Evolutionary conservation across 1,140 invertebrate genomes (phyloP), one percentile per base, ranked within the genome.

Genomic region (Schlechtendalia chinensis): DNA sequence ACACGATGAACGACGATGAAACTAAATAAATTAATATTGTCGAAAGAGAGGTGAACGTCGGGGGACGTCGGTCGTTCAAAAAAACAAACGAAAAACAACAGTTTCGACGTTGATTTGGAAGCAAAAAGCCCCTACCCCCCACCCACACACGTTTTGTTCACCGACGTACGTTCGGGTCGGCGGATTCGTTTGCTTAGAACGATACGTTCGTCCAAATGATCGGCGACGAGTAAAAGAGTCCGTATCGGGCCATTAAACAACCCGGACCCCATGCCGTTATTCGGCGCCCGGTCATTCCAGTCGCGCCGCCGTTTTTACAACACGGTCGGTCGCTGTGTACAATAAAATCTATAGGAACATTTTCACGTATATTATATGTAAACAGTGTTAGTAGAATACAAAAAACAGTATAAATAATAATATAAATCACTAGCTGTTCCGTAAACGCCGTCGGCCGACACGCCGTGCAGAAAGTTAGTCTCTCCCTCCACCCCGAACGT

Each of bases 401-500:
- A 22, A 67, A n/a, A 54, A n/a, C 29, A 54, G 2, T 32, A 74
- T 54, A n/a, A 63, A 63, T 32, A 61, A 61, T n/a, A 61, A 27
- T 29, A 61, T 61, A 61, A 71, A 71, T 29, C 45, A 50, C 47
- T 39, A 71, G 45, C 53, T 29, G 27, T 71, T 27, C 45, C 8
- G n/a, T 74, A 32, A 12, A 56, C 24, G 32, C 32, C 47, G 27
- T 54, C 24, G 10, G 16, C 24, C 17, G 32, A 45, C 39, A 22
- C 65, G 45, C 65, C 22, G 32, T 63, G 10, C 59, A 24, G 16
- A 17, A 6, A 61, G 12, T 17, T 54, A 29, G 19, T 22, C 4
- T 45, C 22, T 79, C 75, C 75, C 75, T 63, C 75, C 75, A 79
- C 75, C 75, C 11, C 45, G n/a, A 79, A 50, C 47, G 29, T n/a